These are phyloP conservation scores for Vanessa tameamea DNA, from an alignment of 1,140 invertebrate species.

Conservation along the genomic window DNA sequence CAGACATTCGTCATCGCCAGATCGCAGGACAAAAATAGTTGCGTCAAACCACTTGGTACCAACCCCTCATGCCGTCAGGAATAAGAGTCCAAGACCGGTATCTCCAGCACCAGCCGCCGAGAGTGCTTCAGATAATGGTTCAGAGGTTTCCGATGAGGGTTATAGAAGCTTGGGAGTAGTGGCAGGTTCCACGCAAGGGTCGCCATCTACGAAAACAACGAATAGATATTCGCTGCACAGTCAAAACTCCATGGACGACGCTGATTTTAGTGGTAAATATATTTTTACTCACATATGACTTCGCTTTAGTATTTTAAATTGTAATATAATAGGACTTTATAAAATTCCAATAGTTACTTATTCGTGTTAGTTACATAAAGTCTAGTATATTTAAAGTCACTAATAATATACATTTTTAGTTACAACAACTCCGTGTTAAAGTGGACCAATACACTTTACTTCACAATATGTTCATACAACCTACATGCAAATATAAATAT, in stretches of 20 bases:
- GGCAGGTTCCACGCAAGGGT: slow-evolving; percentile 76
- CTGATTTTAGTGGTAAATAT: slow-evolving; percentile 84
- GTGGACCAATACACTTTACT: no score
- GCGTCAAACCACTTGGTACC: slow-evolving; percentile 68
- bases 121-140: slow-evolving; percentile 90
- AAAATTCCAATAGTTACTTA: no score
- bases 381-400: no score
- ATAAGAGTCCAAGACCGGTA: slow-evolving; percentile 68
- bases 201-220: slow-evolving; percentile 73
- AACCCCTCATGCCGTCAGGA: slow-evolving; percentile 63
- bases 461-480: no score
- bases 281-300: not conserved
- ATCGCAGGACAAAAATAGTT: slow-evolving; percentile 68
- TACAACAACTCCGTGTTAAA: no score
- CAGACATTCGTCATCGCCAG: slow-evolving; percentile 67
- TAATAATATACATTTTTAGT: no score
- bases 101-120: slow-evolving; percentile 74
- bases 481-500: no score
- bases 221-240: slow-evolving; percentile 84
- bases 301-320: no score
- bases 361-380: no score
- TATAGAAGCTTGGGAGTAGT: slow-evolving; percentile 90
- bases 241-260: slow-evolving; percentile 85
- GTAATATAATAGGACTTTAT: no score
- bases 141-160: slow-evolving; percentile 93